These are phyloP conservation scores for Leucopsar rothschildi DNA, from an alignment of 2,113 vertebrate species.

Conservation along the genomic window DNA sequence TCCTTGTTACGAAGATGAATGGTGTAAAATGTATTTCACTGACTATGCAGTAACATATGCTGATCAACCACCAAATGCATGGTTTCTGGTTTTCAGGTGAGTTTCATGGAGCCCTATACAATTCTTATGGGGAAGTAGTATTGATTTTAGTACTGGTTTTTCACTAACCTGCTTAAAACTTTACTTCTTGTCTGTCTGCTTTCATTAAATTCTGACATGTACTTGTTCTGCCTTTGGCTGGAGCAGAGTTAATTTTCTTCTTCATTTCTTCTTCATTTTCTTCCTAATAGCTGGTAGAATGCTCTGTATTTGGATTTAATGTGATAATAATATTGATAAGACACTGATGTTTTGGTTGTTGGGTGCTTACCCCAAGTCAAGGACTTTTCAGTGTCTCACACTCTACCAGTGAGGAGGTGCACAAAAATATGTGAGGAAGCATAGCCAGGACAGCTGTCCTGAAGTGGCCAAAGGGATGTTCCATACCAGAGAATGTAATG, in stretches of 20 bases:
- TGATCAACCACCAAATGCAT: slow-evolving; percentile 74
- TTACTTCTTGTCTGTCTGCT: neutral
- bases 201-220: neutral
- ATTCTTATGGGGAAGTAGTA: neutral
- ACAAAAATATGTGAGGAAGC: neutral
- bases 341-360: neutral
- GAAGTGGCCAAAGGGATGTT: neutral
- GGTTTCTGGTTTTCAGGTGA: slow-evolving; percentile 91
- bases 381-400: neutral
- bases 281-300: neutral
- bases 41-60: slow-evolving; percentile 79
- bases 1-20: slow-evolving; percentile 83
- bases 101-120: neutral
- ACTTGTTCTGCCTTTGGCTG: neutral
- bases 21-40: slow-evolving; percentile 73
- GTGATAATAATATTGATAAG: neutral
- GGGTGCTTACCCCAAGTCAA: neutral
- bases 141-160: neutral
- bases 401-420: neutral
- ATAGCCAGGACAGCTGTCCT: neutral
- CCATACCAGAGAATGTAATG: neutral
- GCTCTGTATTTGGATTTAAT: neutral
- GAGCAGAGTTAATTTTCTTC: neutral
- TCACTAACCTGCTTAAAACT: neutral
- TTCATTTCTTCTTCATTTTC: neutral